Percentiles rank a stretch among this genome's conserved stretches.
Evolutionary conservation across 2,888 invertebrate species (phyloP).

Genomic region (Harpalus rubripes): DNA sequence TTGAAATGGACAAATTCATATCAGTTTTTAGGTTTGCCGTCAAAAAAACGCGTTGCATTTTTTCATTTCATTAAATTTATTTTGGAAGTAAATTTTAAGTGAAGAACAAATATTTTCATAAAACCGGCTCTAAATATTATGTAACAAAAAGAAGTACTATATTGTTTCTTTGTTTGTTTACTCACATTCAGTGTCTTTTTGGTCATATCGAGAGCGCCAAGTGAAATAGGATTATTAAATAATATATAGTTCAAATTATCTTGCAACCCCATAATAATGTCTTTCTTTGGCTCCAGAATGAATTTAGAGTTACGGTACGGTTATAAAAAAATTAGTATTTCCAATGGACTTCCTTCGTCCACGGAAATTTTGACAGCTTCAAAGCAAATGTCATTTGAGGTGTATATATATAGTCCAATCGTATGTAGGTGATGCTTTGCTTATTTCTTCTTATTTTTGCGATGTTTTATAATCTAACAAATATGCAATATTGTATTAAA

Average conservation of each 20-base stretch:
- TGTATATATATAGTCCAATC: not conserved
- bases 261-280: conserved; percentile 72
- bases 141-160: conserved; percentile 20
- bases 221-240: conserved; percentile 76
- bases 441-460: not conserved
- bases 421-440: not conserved
- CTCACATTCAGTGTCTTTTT: conserved; percentile 74
- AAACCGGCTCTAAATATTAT: no score
- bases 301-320: not conserved
- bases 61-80: no score
- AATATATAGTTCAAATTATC: conserved; percentile 76
- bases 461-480: not conserved
- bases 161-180: conserved; percentile 58
- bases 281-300: conserved; percentile 15
- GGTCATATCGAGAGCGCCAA: conserved; percentile 71
- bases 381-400: not conserved
- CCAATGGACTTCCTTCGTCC: not conserved
- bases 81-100: no score
- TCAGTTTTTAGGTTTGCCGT: no score
- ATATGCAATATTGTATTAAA: not conserved
- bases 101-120: no score
- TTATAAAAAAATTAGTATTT: conserved; percentile 3
- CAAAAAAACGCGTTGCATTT: no score
- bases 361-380: conserved; percentile 8
- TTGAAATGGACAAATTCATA: no score